These are phyloP conservation scores for Eretmocerus hayati DNA, from an alignment of 2,888 invertebrate genomes.

Conservation along the genomic window DNA sequence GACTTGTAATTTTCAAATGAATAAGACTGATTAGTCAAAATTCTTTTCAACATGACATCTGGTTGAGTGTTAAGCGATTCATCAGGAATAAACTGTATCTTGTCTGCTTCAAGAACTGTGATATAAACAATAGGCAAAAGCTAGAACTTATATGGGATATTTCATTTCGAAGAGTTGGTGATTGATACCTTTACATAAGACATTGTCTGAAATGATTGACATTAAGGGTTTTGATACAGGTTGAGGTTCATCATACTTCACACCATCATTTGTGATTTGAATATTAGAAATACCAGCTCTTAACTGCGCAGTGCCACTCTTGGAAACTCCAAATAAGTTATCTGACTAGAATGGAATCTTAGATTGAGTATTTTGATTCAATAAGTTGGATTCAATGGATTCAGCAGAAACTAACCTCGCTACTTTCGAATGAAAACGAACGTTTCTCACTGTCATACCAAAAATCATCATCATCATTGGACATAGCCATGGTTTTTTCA, in stretches of 20 bases:
- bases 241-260: slow-evolving; percentile 32
- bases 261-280: slow-evolving; percentile 31
- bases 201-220: slow-evolving; percentile 45
- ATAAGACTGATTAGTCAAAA: slow-evolving; percentile 50
- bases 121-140: too few relatives aligned
- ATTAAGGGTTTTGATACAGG: slow-evolving; percentile 42
- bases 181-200: slow-evolving; percentile 43
- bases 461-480: slow-evolving; percentile 61
- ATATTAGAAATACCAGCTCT: slow-evolving; percentile 40
- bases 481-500: slow-evolving; percentile 32
- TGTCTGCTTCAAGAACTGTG: slow-evolving; percentile 49
- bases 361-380: not conserved
- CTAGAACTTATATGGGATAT: too few relatives aligned
- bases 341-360: slow-evolving; percentile 46
- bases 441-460: slow-evolving; percentile 71
- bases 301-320: slow-evolving; percentile 43
- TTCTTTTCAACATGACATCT: slow-evolving; percentile 50
- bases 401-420: slow-evolving; percentile 51
- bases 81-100: slow-evolving; percentile 32
- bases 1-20: slow-evolving; percentile 52
- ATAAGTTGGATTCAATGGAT: not conserved
- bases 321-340: slow-evolving; percentile 52
- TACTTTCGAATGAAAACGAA: slow-evolving; percentile 73
- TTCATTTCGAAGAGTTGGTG: too few relatives aligned
- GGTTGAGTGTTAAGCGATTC: slow-evolving; percentile 38